Evolutionary conservation across 1,140 invertebrate genomes (phyloP).

Genomic region (Mylabris phalerata): DNA sequence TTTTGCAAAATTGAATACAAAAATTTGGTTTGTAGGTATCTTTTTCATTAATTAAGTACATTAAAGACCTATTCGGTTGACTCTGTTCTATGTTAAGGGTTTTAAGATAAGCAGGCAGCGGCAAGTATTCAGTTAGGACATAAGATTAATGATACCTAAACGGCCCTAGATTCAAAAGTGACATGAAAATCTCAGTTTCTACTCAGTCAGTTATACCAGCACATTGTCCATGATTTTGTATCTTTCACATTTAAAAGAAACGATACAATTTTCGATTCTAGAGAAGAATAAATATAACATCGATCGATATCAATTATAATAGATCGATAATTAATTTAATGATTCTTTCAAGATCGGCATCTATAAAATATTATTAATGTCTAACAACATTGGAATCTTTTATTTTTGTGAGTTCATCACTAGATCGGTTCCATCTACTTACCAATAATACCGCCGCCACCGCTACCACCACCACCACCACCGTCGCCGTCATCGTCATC

Average conservation of each 20-base stretch:
- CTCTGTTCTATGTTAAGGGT: slow-evolving; percentile 21
- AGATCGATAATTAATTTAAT: too few species aligned
- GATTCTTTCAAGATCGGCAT: too few species aligned
- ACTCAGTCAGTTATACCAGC: neutral
- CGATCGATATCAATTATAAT: too few species aligned
- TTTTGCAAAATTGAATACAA: too few species aligned
- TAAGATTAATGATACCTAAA: slow-evolving; percentile 36
- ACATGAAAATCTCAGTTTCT: slow-evolving; percentile 37
- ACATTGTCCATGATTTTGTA: too few species aligned
- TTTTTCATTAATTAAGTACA: slow-evolving; percentile 29
- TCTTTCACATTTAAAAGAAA: too few species aligned
- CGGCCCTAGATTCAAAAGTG: slow-evolving; percentile 36
- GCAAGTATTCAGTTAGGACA: slow-evolving; percentile 25
- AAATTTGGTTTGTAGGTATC: neutral
- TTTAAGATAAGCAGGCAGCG: slow-evolving; percentile 23
- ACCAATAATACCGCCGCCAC: neutral
- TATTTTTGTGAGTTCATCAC: slow-evolving; percentile 34
- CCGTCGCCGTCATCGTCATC: slow-evolving; percentile 4
- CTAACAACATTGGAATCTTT: slow-evolving; percentile 27
- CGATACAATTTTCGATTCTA: too few species aligned
- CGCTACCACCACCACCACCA: neutral
- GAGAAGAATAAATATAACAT: too few species aligned
- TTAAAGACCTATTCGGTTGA: slow-evolving; percentile 23
- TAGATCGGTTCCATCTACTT: slow-evolving; percentile 16
- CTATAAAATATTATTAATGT: too few species aligned